Conservation (phyloP, 2,888 invertebrate species). For the Chrysolina americana region DNA sequence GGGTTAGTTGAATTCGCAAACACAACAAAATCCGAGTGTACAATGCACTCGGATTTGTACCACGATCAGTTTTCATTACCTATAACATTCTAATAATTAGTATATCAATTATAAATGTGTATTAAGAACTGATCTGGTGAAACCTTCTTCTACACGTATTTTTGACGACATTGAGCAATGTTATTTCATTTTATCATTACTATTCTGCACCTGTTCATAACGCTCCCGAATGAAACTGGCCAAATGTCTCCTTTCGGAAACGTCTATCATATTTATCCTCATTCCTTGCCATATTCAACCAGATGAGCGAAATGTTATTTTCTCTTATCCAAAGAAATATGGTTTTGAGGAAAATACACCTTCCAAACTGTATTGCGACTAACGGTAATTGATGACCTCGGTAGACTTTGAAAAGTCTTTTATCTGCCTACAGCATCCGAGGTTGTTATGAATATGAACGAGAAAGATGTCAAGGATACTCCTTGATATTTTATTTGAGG, state of each 20-base stretch:
- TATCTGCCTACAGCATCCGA: not conserved
- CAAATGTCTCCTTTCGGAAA: not conserved
- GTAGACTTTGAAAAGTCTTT: not conserved
- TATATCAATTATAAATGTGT: not conserved
- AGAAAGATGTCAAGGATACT: too few species aligned
- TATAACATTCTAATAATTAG: not conserved
- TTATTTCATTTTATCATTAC: not conserved
- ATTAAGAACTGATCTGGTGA: conserved; percentile 1
- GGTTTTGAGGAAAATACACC: not conserved
- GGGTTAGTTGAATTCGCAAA: not conserved
- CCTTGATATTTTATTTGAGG: too few species aligned
- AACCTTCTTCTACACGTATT: not conserved
- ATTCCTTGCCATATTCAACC: not conserved
- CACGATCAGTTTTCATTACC: conserved; percentile 1
- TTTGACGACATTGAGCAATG: not conserved
- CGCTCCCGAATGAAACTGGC: conserved; percentile 11
- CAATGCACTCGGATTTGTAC: not conserved
- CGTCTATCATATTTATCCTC: not conserved
- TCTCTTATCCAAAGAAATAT: not conserved
- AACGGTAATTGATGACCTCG: not conserved
- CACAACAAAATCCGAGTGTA: not conserved
- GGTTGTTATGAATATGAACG: too few species aligned
- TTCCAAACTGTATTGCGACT: not conserved
- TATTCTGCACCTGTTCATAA: not conserved
- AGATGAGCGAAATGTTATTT: not conserved